Evolutionary conservation across 2,888 invertebrate genomes (phyloP).

Genomic region (Gryllus longicercus): DNA sequence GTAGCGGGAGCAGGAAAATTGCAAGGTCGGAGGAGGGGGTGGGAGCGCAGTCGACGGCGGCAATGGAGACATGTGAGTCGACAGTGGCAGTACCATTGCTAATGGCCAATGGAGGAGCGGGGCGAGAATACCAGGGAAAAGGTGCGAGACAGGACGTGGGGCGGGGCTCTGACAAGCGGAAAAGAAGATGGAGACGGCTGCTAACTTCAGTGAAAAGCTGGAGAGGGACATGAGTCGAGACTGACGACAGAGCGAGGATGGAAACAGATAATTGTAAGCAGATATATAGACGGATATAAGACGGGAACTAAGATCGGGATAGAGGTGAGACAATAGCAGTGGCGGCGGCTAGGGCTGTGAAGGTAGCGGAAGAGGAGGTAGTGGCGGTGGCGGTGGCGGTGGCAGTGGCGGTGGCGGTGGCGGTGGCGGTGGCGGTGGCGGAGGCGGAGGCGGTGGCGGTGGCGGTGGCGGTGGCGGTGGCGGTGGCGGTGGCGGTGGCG

Average conservation of each 20-base stretch:
- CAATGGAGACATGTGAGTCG: too few relatives aligned
- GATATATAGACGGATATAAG: not conserved
- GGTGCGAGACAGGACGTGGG: too few relatives aligned
- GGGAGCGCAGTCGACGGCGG: too few relatives aligned
- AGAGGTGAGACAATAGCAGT: not conserved
- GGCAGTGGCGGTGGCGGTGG: not conserved
- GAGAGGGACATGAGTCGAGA: too few relatives aligned
- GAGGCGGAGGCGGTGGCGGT: not conserved
- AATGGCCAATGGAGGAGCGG: too few relatives aligned
- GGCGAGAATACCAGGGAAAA: too few relatives aligned
- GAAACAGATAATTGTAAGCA: not conserved
- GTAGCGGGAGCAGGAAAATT: too few relatives aligned
- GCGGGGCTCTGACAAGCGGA: too few relatives aligned
- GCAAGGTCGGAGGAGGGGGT: too few relatives aligned
- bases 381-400: not conserved
- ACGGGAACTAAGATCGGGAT: not conserved
- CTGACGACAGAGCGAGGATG: not conserved
- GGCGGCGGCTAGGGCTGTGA: not conserved
- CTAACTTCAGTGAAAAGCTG: too few relatives aligned
- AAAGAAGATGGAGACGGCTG: too few relatives aligned
- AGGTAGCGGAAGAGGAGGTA: not conserved
- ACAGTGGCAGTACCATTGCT: too few relatives aligned
- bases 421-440: not conserved
- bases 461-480: not conserved
- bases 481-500: not conserved